Percentiles rank a stretch among this genome's conserved stretches.
Evolutionary conservation across 2,797 vertebrate species (phyloP).

Genomic region (Xenops minutus): DNA sequence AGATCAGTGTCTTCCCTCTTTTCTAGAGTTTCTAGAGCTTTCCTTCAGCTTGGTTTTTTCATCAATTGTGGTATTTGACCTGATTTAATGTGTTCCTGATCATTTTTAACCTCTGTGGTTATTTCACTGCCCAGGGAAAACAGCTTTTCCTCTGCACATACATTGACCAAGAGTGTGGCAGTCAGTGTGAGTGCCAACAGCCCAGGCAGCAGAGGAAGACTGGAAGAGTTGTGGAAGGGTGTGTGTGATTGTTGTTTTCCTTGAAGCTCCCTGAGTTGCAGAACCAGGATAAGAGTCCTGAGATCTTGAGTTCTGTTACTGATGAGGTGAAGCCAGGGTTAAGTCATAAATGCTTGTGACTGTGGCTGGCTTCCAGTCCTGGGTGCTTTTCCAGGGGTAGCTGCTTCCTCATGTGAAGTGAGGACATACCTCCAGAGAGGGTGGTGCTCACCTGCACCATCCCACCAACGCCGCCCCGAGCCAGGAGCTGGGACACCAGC

Average conservation of each 20-base stretch:
- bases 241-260: neutral
- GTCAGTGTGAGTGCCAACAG: neutral
- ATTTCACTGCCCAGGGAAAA: neutral
- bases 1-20: neutral
- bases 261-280: neutral
- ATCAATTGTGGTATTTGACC: neutral
- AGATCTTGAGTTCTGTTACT: neutral
- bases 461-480: neutral
- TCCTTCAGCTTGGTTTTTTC: neutral
- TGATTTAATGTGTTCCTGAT: neutral
- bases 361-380: neutral
- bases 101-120: neutral
- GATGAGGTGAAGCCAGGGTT: neutral
- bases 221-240: neutral
- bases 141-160: neutral
- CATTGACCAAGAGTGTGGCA: neutral
- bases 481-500: neutral
- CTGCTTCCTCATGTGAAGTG: accelerated
- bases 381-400: accelerated
- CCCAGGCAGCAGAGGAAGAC: neutral
- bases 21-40: neutral
- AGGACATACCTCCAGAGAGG: neutral
- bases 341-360: neutral
- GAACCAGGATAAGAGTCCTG: neutral
- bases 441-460: too few species aligned